Evolutionary conservation across 2,888 invertebrate species (phyloP).

Genomic region (Tromatobia lineatoria): DNA sequence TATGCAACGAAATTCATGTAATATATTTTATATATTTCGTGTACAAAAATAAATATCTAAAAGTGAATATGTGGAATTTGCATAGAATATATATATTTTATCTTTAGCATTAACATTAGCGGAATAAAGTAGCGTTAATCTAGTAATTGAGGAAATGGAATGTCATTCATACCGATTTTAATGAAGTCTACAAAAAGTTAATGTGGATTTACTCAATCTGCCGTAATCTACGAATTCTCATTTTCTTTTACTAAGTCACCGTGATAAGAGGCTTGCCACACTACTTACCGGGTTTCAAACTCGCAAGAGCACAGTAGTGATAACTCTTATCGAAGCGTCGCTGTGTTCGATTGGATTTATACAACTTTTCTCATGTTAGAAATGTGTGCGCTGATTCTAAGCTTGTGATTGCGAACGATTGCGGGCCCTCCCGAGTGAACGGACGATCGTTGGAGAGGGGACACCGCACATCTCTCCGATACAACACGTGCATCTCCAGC

Average conservation of each 20-base stretch:
- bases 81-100: too few species aligned
- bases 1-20: too few species aligned
- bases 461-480: constrained; percentile 58
- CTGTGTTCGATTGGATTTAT: constrained; percentile 34
- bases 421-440: constrained; percentile 5
- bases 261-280: neutral
- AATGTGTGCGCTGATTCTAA: constrained; percentile 45
- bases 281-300: neutral
- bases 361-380: constrained; percentile 58
- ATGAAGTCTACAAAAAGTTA: neutral
- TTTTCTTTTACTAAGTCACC: neutral
- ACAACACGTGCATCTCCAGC: constrained; percentile 73
- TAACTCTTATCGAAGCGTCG: neutral
- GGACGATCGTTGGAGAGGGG: constrained; percentile 29
- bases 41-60: too few species aligned
- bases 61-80: too few species aligned
- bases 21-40: too few species aligned
- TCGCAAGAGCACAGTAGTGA: neutral
- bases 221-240: neutral
- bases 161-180: neutral
- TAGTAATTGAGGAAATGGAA: neutral
- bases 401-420: constrained; percentile 61
- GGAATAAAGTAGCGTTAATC: neutral
- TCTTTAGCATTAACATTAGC: too few species aligned
- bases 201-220: neutral